Evolutionary conservation across 2,888 invertebrate species (phyloP).

Genomic region (Tenodera sinensis): DNA sequence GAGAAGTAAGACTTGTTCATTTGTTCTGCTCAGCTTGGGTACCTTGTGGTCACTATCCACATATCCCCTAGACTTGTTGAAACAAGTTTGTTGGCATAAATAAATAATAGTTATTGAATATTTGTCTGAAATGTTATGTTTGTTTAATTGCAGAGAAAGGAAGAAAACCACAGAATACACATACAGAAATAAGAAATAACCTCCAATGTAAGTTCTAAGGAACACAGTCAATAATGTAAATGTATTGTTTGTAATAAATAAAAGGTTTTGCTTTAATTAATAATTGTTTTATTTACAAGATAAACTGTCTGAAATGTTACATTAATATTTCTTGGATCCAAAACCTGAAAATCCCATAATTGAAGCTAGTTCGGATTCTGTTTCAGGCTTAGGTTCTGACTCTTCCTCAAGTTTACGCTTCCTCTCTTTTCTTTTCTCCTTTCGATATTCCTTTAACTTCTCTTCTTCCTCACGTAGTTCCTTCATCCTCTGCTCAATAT

Average conservation of each 20-base stretch:
- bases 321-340: slow-evolving; percentile 68
- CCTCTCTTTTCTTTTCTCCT: slow-evolving; percentile 84
- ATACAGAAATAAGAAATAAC: not conserved
- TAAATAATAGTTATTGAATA: too few relatives aligned
- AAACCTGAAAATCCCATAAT: slow-evolving; percentile 97
- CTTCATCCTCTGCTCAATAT: slow-evolving; percentile 82
- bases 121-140: too few relatives aligned
- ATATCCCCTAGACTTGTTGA: too few relatives aligned
- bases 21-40: too few relatives aligned
- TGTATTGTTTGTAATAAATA: not conserved
- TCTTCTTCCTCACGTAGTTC: slow-evolving; percentile 97
- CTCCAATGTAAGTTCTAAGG: not conserved
- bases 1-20: too few relatives aligned
- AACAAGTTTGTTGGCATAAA: too few relatives aligned
- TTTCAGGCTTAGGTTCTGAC: slow-evolving; percentile 46
- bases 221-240: not conserved
- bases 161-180: not conserved
- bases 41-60: too few relatives aligned
- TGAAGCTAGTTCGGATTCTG: slow-evolving; percentile 68
- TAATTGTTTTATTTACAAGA: not conserved
- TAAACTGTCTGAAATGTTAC: not conserved
- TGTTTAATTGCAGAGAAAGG: not conserved
- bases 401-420: slow-evolving; percentile 77
- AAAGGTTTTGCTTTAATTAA: not conserved
- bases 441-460: slow-evolving; percentile 80